phyloP scores from a whole-genome alignment of 2,888 invertebrate species.

The Cryptocephalus moraei region DNA sequence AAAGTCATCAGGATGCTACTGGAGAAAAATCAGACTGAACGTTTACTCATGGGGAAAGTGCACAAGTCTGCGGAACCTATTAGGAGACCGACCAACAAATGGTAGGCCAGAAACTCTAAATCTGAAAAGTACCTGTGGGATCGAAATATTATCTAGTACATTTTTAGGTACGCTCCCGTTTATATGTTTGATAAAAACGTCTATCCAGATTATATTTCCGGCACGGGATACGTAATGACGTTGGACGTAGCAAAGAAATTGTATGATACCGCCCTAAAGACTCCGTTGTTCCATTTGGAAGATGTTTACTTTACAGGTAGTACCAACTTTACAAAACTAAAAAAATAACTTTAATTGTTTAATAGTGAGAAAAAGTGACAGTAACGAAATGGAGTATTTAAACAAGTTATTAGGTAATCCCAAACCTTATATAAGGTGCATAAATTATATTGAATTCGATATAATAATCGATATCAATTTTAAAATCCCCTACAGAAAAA shows the following conservation, averaged over 20 bases:
- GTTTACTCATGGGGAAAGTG: constrained; percentile 62
- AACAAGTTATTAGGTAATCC: too few relatives aligned
- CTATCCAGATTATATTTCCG: constrained; percentile 75
- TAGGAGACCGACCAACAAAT: constrained; percentile 62
- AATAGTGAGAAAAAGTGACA: too few relatives aligned
- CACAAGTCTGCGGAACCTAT: constrained; percentile 71
- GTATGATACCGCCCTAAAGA: constrained; percentile 55
- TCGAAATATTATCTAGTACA: not conserved
- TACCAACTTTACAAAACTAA: too few relatives aligned
- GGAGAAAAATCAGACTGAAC: constrained; percentile 26
- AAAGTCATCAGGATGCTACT: constrained; percentile 18
- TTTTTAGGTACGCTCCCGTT: constrained; percentile 60
- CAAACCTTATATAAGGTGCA: too few relatives aligned
- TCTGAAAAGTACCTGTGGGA: not conserved
- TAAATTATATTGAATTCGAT: too few relatives aligned
- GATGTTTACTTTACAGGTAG: constrained; percentile 76
- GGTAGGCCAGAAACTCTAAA: constrained; percentile 41
- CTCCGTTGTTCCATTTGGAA: constrained; percentile 65
- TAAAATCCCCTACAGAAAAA: too few relatives aligned
- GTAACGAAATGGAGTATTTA: too few relatives aligned
- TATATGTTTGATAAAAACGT: constrained; percentile 63
- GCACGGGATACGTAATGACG: constrained; percentile 71
- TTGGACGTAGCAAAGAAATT: constrained; percentile 53
- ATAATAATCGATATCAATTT: too few relatives aligned
- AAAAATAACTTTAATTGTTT: too few relatives aligned